A percentile compares a stretch with the other conserved stretches of the same genome.
Evolutionary conservation across 2,888 invertebrate species (phyloP).

Genomic region (Chrysolina oricalcia): DNA sequence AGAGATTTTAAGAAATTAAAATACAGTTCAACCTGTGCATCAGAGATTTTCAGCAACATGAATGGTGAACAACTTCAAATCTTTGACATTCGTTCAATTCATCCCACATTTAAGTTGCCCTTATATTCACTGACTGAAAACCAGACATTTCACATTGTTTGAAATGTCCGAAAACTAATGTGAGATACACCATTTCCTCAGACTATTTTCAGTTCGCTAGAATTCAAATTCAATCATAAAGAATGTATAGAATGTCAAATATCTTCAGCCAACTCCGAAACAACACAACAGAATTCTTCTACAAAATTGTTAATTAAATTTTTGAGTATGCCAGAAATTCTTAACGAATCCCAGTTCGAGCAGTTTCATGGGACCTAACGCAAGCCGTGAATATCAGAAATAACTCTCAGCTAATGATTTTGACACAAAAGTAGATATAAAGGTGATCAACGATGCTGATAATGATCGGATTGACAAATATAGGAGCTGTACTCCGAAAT

Average conservation of each 20-base stretch:
- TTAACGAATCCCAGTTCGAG: constrained; percentile 8
- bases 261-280: constrained; percentile 38
- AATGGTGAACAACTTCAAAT: too few species aligned
- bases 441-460: constrained; percentile 7
- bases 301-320: constrained; percentile 49
- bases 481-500: not conserved
- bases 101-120: too few species aligned
- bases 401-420: constrained; percentile 9
- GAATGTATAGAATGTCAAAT: constrained; percentile 33
- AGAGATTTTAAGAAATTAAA: too few species aligned
- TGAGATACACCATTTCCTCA: not conserved
- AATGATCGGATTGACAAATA: not conserved
- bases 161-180: not conserved
- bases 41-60: too few species aligned
- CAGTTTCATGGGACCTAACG: constrained; percentile 16
- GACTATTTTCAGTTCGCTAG: constrained; percentile 30
- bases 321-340: constrained; percentile 43
- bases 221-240: constrained; percentile 38
- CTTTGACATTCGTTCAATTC: too few species aligned
- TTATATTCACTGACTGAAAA: too few species aligned
- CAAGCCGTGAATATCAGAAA: constrained; percentile 22
- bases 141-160: too few species aligned
- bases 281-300: constrained; percentile 43
- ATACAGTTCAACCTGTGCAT: too few species aligned
- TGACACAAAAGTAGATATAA: constrained; percentile 22